phyloP scores from a whole-genome alignment of 2,888 invertebrate genomes.

The Pilophorus perplexus region DNA sequence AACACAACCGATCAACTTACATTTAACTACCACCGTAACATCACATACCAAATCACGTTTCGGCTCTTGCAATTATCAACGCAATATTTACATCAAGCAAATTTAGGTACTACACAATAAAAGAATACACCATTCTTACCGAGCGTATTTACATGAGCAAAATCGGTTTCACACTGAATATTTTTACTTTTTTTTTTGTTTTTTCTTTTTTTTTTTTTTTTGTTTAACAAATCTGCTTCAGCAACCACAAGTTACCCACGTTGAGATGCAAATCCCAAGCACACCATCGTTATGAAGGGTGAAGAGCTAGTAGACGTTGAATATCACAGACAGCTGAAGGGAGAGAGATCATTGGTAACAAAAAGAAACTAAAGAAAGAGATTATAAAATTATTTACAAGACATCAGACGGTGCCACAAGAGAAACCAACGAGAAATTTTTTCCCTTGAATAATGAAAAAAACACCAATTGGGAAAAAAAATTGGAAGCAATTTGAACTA shows the following conservation, averaged over 20 bases:
- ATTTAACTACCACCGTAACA: too few relatives aligned
- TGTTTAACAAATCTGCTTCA: too few relatives aligned
- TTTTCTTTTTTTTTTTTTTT: too few relatives aligned
- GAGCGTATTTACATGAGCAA: conserved; percentile 12
- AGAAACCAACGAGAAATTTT: background rate
- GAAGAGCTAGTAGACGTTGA: conserved; percentile 9
- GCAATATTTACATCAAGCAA: conserved; percentile 24
- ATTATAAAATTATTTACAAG: too few relatives aligned
- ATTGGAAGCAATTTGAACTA: too few relatives aligned
- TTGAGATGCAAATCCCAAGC: conserved; percentile 27
- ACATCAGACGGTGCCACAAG: background rate
- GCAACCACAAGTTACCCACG: background rate
- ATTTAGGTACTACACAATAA: background rate
- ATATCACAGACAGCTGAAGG: conserved; percentile 27
- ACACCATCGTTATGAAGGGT: background rate
- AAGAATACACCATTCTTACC: background rate
- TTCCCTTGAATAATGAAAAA: too few relatives aligned
- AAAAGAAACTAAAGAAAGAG: too few relatives aligned
- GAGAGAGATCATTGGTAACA: conserved; percentile 31
- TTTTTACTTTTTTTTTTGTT: too few relatives aligned
- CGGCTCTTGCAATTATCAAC: too few relatives aligned
- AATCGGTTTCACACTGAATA: background rate
- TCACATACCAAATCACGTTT: too few relatives aligned
- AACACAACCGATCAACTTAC: too few relatives aligned
- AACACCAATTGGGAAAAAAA: too few relatives aligned